Base-by-base conservation (phyloP, 2,888 invertebrate genomes). In the Hipparchia sbordonii region DNA sequence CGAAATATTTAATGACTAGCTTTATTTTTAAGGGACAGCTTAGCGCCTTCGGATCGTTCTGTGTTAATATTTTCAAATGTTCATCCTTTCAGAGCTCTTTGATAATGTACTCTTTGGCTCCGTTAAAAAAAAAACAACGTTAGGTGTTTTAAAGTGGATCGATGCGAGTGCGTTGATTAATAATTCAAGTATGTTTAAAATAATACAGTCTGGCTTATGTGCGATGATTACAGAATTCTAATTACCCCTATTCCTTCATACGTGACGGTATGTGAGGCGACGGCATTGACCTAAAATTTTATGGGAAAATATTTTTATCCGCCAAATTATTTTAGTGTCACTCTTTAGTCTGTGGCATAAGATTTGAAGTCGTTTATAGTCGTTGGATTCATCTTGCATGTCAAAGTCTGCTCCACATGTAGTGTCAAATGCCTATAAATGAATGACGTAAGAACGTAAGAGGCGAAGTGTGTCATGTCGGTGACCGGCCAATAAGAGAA, bases 221-320 rank as follows among this genome's bases (percentile, higher is more conserved):
- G 60, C 54, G 65, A 71, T 73, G 67, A 73, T 74, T 74, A 72
- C 69, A 87, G 89, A 89, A 92, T 92, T 88, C 85, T 89, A 91
- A 92, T 91, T 87, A 88, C 85, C 85, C 85, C 82, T 86, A 90
- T 90, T 86, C 87, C 85, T 88, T 81, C 81, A 82, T 86, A 88
- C 88, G 89, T 86, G 89, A 83, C 79, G 89, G 88, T 85, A 91
- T 91, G 89, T 84, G 78, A 23, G 23, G 23, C 77, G 82, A 81
- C 82, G 85, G 84, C 85, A 84, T 81, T 89, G 89, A 89, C 90
- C 89, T 89, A 89, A 89, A 88, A 89, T 87, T 84, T 84, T 88
- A 89, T 89, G 88, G 87, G 89, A 89, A 88, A 87, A 85, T 85
- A 85, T 87, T 84, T 82, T 80, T 81, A 69, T 76, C 79, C 72